Percentiles rank a stretch among this genome's conserved stretches.
Conservation (phyloP, 2,888 invertebrate genomes). For the Leptarthrus brevirostris region DNA sequence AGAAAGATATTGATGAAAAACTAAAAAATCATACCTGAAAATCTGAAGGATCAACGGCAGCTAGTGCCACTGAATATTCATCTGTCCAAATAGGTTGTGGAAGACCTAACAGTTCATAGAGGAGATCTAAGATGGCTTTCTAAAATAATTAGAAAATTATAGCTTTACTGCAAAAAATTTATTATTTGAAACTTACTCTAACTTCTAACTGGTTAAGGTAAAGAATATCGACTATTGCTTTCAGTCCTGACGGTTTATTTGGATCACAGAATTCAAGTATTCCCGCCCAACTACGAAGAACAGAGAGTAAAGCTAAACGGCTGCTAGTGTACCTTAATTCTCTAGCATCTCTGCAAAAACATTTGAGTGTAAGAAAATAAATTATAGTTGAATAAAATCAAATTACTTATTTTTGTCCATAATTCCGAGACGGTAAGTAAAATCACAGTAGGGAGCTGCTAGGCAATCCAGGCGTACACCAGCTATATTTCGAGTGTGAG, state of each 20-base stretch:
- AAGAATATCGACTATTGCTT: constrained; percentile 81
- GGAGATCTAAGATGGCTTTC: constrained; percentile 91
- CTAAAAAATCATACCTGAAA: constrained; percentile 68
- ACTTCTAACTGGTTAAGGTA: constrained; percentile 91
- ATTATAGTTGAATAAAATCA: neutral
- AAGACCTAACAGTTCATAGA: constrained; percentile 89
- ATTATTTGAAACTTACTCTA: constrained; percentile 75
- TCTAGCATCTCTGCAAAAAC: constrained; percentile 73
- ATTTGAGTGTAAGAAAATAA: no score
- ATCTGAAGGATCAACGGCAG: constrained; percentile 88
- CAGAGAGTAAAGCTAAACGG: constrained; percentile 83
- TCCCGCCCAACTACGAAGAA: constrained; percentile 92
- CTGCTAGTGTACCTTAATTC: constrained; percentile 88
- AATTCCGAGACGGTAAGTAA: constrained; percentile 80
- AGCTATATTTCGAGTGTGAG: constrained; percentile 80
- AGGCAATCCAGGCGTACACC: constrained; percentile 86
- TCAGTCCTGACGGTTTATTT: constrained; percentile 77
- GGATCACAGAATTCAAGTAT: constrained; percentile 88
- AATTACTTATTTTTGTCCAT: constrained; percentile 77
- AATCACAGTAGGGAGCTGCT: constrained; percentile 93
- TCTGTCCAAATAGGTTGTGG: constrained; percentile 93
- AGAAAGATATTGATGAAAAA: neutral
- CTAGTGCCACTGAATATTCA: constrained; percentile 88
- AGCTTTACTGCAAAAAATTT: neutral
- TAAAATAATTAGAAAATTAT: constrained; percentile 64